Conservation (phyloP, 2,888 invertebrate genomes). For the Leucophenga montana region DNA sequence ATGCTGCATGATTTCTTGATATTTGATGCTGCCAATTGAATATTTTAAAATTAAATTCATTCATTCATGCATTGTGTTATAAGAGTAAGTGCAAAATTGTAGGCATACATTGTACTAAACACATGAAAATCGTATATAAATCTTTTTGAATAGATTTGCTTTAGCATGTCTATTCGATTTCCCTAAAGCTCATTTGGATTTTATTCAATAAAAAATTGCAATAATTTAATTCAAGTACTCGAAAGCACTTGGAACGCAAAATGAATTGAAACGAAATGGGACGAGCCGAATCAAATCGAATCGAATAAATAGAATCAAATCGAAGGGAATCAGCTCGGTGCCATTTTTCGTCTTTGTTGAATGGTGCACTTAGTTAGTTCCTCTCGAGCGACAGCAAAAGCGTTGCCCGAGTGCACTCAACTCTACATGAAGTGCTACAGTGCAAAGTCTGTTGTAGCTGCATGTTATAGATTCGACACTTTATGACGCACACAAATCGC, state of each 20-base stretch:
- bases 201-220: neutral
- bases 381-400: too few relatives aligned
- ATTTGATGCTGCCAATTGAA: constrained; percentile 13
- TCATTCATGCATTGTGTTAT: too few relatives aligned
- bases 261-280: neutral
- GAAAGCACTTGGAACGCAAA: neutral
- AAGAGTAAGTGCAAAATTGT: too few relatives aligned
- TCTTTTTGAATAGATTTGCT: too few relatives aligned
- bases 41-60: neutral
- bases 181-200: neutral
- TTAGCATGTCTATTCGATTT: too few relatives aligned
- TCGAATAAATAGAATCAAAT: neutral
- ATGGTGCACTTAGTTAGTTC: constrained; percentile 8
- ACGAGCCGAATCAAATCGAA: neutral
- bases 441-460: neutral
- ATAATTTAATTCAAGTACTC: constrained; percentile 20
- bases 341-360: neutral
- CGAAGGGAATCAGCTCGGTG: neutral
- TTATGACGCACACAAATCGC: neutral
- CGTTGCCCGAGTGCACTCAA: constrained; percentile 21
- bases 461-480: neutral
- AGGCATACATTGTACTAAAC: too few relatives aligned
- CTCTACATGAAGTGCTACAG: constrained; percentile 15
- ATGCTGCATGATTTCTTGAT: neutral
- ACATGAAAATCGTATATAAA: too few relatives aligned